Evolutionary conservation across 92 coral and sea anemone genomes (phyloP).

Genomic region (Metridium senile): DNA sequence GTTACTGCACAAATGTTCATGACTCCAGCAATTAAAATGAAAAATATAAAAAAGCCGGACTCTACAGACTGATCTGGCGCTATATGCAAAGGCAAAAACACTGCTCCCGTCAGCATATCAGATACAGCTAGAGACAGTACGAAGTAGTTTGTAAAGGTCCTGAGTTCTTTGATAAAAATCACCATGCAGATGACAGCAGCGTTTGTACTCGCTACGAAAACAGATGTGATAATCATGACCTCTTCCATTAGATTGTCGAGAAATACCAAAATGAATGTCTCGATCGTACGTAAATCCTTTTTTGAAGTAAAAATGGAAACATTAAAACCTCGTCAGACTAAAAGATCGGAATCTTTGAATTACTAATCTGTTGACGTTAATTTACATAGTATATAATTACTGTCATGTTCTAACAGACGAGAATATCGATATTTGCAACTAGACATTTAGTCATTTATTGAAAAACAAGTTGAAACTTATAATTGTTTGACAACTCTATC

Average conservation of each 20-base stretch:
- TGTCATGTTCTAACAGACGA: no score
- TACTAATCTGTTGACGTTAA: no score
- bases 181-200: constrained; percentile 9
- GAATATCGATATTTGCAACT: no score
- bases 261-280: no score
- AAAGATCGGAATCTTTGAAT: no score
- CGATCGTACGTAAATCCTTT: no score
- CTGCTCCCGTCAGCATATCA: constrained; percentile 50
- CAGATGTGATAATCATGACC: neutral
- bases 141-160: constrained; percentile 5
- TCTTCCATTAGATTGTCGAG: neutral
- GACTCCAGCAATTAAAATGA: neutral
- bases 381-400: no score
- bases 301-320: no score
- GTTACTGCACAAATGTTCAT: constrained; percentile 27
- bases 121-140: constrained; percentile 33
- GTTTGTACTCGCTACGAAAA: constrained; percentile 6
- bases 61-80: neutral
- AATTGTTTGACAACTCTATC: no score
- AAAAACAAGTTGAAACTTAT: no score
- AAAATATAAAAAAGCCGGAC: neutral
- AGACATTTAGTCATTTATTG: no score
- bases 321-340: no score
- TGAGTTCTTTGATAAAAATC: constrained; percentile 1
- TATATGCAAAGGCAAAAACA: constrained; percentile 24